Evolutionary conservation across 2,797 vertebrate species (phyloP).

Genomic region (Sorex maritimensis): DNA sequence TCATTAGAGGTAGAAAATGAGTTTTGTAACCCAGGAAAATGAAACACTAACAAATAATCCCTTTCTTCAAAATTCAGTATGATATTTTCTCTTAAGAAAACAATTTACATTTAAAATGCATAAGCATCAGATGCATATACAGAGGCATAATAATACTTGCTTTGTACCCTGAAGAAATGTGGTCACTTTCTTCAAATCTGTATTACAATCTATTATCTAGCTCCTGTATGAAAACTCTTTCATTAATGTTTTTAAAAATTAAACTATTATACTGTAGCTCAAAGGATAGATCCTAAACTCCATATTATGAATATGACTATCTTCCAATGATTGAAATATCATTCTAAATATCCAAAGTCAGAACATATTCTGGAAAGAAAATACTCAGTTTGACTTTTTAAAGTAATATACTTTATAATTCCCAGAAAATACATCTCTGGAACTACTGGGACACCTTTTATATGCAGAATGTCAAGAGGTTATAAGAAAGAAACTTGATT

Average conservation of each 20-base stretch:
- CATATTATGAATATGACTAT: slow-evolving; percentile 13
- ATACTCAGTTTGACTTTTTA: slow-evolving; percentile 43
- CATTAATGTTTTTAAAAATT: slow-evolving; percentile 33
- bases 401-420: slow-evolving; percentile 27
- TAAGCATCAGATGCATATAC: slow-evolving; percentile 23
- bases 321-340: slow-evolving; percentile 30
- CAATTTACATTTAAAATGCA: slow-evolving; percentile 79
- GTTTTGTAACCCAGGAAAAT: slow-evolving; percentile 69
- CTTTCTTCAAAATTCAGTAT: slow-evolving; percentile 66
- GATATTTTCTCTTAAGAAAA: slow-evolving; percentile 64
- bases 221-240: slow-evolving; percentile 46
- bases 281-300: slow-evolving; percentile 61
- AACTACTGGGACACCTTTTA: not conserved
- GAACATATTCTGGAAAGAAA: not conserved
- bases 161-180: slow-evolving; percentile 71
- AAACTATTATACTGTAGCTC: slow-evolving; percentile 72
- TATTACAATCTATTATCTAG: slow-evolving; percentile 62
- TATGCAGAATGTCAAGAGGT: not conserved
- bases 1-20: slow-evolving; percentile 80
- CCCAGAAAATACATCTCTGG: not conserved
- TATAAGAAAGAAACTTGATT: not conserved
- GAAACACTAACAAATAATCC: slow-evolving; percentile 57
- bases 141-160: slow-evolving; percentile 30
- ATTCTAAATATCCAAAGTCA: slow-evolving; percentile 51
- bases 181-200: slow-evolving; percentile 24